Evolutionary conservation across 2,888 invertebrate species (phyloP).

Genomic region (Coelopa pilipes): DNA sequence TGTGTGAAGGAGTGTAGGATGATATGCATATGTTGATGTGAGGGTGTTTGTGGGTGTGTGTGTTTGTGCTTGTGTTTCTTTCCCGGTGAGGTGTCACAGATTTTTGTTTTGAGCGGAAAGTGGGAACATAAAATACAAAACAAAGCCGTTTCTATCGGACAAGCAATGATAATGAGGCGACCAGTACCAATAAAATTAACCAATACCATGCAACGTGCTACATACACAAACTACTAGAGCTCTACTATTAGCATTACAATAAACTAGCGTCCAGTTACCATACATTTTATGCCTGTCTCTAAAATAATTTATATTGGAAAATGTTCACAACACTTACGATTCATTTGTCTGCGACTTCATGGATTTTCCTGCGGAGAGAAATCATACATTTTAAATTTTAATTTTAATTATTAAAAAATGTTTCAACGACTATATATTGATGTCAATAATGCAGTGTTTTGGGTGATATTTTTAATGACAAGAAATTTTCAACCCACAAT

Average conservation of each 20-base stretch:
- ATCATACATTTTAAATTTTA: neutral
- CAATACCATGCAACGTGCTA: constrained; percentile 20
- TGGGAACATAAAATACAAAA: neutral
- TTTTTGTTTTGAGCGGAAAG: neutral
- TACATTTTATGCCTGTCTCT: neutral
- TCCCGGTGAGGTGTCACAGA: constrained; percentile 1
- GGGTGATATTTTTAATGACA: neutral
- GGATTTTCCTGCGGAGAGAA: constrained; percentile 58
- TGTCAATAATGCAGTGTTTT: neutral
- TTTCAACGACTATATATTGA: neutral
- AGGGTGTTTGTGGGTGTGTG: neutral
- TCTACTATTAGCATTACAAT: constrained; percentile 1
- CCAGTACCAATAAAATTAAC: too few relatives aligned
- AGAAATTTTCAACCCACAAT: neutral
- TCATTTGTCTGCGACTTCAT: constrained; percentile 63
- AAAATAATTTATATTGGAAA: neutral
- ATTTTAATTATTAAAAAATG: neutral
- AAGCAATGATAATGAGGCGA: too few relatives aligned
- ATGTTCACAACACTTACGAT: constrained; percentile 61
- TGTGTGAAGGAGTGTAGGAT: too few relatives aligned
- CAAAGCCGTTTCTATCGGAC: neutral
- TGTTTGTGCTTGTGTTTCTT: constrained; percentile 33
- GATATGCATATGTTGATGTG: neutral
- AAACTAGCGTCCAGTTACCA: neutral
- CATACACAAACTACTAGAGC: neutral